phyloP scores from a whole-genome alignment of 2,113 vertebrate species.

The Nesospiza acunhae region DNA sequence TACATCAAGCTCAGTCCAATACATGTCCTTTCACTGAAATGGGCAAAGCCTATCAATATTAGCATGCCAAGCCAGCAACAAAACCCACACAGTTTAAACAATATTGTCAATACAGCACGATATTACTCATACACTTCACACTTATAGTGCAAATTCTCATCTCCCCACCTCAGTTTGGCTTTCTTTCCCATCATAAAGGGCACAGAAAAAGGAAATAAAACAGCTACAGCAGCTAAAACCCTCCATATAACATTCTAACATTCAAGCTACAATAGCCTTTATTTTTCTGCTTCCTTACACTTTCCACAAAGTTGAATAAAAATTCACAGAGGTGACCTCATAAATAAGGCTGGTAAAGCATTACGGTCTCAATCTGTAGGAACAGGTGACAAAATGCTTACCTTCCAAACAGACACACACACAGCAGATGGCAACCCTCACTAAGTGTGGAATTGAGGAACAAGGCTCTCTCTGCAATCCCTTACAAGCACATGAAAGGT shows the following conservation, averaged over 20 bases:
- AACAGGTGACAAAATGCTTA: conserved; percentile 32
- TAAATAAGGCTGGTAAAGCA: neutral
- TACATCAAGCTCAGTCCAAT: neutral
- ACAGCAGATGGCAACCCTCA: neutral
- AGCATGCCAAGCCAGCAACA: neutral
- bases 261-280: neutral
- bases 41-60: neutral
- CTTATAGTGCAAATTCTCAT: neutral
- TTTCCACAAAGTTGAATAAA: neutral
- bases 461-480: neutral
- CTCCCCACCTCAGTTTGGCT: neutral
- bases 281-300: neutral
- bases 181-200: neutral
- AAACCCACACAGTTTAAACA: neutral
- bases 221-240: neutral
- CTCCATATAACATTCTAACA: neutral
- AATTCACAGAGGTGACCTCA: neutral
- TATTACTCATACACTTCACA: neutral
- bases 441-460: neutral
- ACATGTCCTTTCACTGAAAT: neutral
- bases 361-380: neutral
- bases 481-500: neutral
- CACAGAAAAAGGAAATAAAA: neutral
- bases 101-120: neutral
- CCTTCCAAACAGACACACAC: neutral